These are phyloP conservation scores for Anthonomus grandis DNA, from an alignment of 1,140 invertebrate genomes.

Conservation along the genomic window DNA sequence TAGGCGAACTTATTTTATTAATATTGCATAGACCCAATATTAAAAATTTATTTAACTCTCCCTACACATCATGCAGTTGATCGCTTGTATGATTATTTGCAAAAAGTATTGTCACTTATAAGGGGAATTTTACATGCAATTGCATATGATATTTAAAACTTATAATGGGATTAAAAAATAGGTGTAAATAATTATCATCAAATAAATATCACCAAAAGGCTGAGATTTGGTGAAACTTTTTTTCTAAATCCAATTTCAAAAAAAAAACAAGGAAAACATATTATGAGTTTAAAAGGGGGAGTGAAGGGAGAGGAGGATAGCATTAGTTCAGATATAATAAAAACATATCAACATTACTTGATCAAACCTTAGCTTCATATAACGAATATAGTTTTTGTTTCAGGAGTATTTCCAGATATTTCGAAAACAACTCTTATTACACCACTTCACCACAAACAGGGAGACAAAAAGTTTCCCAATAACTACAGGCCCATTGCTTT, in stretches of 20 bases:
- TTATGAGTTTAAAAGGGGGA: not conserved
- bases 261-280: not conserved
- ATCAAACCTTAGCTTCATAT: constrained; percentile 1
- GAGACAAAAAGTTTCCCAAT: not conserved
- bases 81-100: no score
- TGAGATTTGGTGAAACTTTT: not conserved
- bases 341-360: constrained; percentile 2
- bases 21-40: no score
- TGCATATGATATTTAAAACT: no score
- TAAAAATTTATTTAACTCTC: no score
- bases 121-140: no score
- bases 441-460: not conserved
- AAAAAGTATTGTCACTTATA: no score
- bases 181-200: no score
- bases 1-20: no score
- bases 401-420: not conserved
- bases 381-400: not conserved
- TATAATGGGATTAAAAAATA: no score
- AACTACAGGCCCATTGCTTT: not conserved
- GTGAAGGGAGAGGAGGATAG: not conserved
- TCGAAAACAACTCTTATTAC: not conserved
- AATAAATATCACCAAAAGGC: no score
- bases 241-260: not conserved
- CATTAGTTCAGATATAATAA: not conserved
- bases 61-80: no score